Evolutionary conservation across 1,140 invertebrate genomes (phyloP).

Genomic region (Brachionus calyciflorus): DNA sequence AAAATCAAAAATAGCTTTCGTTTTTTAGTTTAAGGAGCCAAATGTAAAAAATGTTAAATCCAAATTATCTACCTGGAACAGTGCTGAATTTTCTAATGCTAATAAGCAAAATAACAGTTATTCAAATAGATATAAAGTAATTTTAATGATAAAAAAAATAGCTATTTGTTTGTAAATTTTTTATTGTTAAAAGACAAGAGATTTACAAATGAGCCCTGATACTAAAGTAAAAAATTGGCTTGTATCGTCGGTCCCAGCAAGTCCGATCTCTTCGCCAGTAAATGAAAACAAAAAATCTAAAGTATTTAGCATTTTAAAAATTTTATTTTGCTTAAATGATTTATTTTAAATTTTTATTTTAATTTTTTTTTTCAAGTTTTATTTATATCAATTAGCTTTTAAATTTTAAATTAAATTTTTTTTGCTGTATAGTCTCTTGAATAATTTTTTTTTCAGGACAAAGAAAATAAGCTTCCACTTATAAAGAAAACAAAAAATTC

Average conservation of each 20-base stretch:
- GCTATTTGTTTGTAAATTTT: neutral
- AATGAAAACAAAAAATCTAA: neutral
- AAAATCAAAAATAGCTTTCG: too few relatives aligned
- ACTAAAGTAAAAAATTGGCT: conserved; percentile 41
- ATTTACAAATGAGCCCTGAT: conserved; percentile 34
- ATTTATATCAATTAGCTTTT: too few relatives aligned
- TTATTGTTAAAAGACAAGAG: neutral
- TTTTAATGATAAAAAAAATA: neutral
- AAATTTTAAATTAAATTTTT: too few relatives aligned
- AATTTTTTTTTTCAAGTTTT: neutral
- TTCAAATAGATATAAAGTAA: conserved; percentile 31
- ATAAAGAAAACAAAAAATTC: neutral
- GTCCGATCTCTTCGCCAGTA: neutral
- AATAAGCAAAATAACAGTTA: neutral
- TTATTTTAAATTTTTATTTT: neutral
- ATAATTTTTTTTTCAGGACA: neutral
- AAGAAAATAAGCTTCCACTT: conserved; percentile 4
- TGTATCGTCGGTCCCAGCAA: neutral
- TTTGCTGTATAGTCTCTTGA: too few relatives aligned
- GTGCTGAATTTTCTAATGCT: neutral
- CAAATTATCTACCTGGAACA: conserved; percentile 38
- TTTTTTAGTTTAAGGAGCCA: conserved; percentile 27
- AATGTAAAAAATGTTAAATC: conserved; percentile 39
- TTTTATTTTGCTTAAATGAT: too few relatives aligned
- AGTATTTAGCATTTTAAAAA: too few relatives aligned